phyloP scores from a whole-genome alignment of 2,888 invertebrate genomes.

The Thelaira solivaga region DNA sequence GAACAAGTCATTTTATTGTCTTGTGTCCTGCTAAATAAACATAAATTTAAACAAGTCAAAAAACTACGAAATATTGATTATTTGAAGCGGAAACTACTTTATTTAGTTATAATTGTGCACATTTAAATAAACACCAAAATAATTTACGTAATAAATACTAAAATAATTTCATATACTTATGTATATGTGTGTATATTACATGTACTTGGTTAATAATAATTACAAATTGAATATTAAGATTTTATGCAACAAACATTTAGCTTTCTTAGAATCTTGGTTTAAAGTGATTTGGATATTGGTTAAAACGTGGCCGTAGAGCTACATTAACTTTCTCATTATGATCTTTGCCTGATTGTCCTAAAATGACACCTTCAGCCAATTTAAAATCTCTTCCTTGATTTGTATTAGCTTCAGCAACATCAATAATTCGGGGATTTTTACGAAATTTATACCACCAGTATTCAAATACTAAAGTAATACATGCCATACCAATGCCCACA shows the following conservation, averaged over 20 bases:
- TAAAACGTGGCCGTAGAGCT: conserved; percentile 74
- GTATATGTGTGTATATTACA: not conserved
- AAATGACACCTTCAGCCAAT: conserved; percentile 72
- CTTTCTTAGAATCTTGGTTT: conserved; percentile 72
- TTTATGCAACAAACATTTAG: not conserved
- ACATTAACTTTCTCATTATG: conserved; percentile 73
- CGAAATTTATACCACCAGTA: conserved; percentile 95
- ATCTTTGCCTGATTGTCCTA: conserved; percentile 73
- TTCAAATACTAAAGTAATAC: conserved; percentile 93
- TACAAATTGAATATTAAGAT: not conserved
- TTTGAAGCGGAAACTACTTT: not conserved
- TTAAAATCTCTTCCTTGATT: conserved; percentile 67
- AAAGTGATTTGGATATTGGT: conserved; percentile 73
- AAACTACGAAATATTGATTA: too few species aligned
- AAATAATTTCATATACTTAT: not conserved
- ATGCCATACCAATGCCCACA: conserved; percentile 94
- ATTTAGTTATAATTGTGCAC: conserved; percentile 35
- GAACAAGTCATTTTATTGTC: too few species aligned
- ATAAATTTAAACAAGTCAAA: too few species aligned
- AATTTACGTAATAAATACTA: conserved; percentile 33
- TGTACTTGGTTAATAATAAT: not conserved
- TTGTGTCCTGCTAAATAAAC: too few species aligned
- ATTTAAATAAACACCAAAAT: conserved; percentile 29
- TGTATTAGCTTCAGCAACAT: conserved; percentile 79
- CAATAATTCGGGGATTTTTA: conserved; percentile 80